phyloP scores from a whole-genome alignment of 1,140 invertebrate genomes.

The Anadara kagoshimensis region DNA sequence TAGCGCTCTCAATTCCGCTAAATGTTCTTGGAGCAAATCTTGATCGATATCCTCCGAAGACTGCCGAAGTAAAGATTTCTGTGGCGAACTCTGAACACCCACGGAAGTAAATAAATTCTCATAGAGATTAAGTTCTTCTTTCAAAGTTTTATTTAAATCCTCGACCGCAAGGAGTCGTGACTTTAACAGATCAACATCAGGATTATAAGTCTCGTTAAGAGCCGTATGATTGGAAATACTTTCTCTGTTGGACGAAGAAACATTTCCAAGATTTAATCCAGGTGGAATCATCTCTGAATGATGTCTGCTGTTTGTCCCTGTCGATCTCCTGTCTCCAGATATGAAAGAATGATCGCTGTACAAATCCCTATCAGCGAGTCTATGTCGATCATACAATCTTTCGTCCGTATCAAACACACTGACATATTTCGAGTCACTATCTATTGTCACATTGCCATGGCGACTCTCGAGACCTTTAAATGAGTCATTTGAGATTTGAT shows the following conservation, averaged over 20 bases:
- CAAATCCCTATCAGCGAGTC: constrained; percentile 25
- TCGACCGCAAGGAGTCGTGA: constrained; percentile 58
- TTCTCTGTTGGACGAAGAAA: constrained; percentile 4
- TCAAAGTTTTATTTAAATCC: constrained; percentile 71
- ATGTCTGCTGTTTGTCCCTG: constrained; percentile 12
- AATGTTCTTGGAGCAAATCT: constrained; percentile 60
- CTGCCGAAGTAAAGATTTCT: constrained; percentile 32
- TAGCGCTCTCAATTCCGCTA: constrained; percentile 70
- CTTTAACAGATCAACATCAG: constrained; percentile 2
- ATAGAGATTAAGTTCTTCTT: constrained; percentile 68
- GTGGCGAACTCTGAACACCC: constrained; percentile 50
- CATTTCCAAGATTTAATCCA: too few relatives aligned
- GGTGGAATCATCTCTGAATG: too few relatives aligned
- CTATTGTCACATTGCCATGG: too few relatives aligned
- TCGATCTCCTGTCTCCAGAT: not conserved
- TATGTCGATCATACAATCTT: constrained; percentile 11
- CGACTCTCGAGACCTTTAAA: too few relatives aligned
- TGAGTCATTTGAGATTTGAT: too few relatives aligned
- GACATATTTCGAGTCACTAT: not conserved
- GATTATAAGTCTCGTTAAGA: not conserved
- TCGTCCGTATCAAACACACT: constrained; percentile 27
- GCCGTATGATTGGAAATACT: not conserved
- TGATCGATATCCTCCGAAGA: constrained; percentile 40
- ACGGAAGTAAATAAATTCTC: constrained; percentile 53
- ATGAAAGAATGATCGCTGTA: constrained; percentile 7